These are phyloP conservation scores for Pithys albifrons DNA, from an alignment of 2,113 vertebrate species.

Conservation along the genomic window DNA sequence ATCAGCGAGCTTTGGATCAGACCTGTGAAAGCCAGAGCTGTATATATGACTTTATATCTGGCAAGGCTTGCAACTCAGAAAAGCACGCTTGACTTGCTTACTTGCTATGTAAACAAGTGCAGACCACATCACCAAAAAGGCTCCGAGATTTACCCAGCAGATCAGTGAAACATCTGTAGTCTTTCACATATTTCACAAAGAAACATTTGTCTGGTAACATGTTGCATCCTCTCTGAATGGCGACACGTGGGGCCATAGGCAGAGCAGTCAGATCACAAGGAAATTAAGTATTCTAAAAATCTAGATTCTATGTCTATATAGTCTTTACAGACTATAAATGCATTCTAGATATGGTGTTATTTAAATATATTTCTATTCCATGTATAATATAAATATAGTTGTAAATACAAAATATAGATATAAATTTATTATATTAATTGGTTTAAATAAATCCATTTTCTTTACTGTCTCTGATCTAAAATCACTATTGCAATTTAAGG, in stretches of 20 bases:
- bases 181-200: slow-evolving; percentile 44
- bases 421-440: background rate
- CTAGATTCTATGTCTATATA: background rate
- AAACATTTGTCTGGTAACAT: background rate
- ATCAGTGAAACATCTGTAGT: slow-evolving; percentile 15
- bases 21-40: background rate
- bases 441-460: background rate
- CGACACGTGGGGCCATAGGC: background rate
- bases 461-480: background rate
- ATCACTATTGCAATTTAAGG: background rate
- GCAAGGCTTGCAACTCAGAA: background rate
- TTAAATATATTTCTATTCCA: background rate
- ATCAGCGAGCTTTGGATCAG: background rate
- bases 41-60: background rate
- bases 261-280: background rate
- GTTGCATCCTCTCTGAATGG: background rate
- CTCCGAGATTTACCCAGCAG: slow-evolving; percentile 19
- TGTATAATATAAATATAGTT: background rate
- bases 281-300: background rate
- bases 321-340: background rate
- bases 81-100: background rate
- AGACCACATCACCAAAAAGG: slow-evolving; percentile 5
- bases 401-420: background rate
- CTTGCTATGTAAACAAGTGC: slow-evolving; percentile 11
- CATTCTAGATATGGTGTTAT: background rate